phyloP scores from a whole-genome alignment of 2,797 vertebrate genomes.

The Microhierax caerulescens region DNA sequence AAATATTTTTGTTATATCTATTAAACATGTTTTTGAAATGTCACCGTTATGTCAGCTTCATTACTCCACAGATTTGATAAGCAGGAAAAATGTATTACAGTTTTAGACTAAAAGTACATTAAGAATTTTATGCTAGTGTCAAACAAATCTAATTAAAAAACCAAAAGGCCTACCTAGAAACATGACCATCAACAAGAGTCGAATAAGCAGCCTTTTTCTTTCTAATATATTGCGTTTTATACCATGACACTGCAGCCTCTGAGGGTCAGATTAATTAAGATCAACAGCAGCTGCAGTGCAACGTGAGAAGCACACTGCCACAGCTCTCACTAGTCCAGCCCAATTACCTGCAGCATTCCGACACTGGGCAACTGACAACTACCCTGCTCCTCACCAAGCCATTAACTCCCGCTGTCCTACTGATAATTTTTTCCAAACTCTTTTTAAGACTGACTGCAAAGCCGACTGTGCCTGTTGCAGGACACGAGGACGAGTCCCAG shows the following conservation, averaged over 20 bases:
- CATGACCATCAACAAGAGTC: neutral
- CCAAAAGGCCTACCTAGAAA: constrained; percentile 14
- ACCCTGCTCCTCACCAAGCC: constrained; percentile 43
- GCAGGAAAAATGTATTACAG: neutral
- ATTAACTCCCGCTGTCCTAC: constrained; percentile 60
- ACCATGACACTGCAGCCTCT: constrained; percentile 71
- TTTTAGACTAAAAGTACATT: neutral
- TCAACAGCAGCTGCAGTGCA: constrained; percentile 82
- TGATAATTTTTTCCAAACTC: constrained; percentile 63
- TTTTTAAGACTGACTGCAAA: constrained; percentile 56
- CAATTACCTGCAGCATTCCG: constrained; percentile 83
- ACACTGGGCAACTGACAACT: constrained; percentile 72
- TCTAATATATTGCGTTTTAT: constrained; percentile 40
- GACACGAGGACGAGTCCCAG: constrained; percentile 60
- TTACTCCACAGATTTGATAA: neutral
- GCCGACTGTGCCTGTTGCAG: constrained; percentile 66
- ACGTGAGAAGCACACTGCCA: constrained; percentile 74
- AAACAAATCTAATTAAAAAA: neutral
- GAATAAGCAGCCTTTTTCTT: constrained; percentile 43
- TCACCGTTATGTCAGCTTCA: neutral
- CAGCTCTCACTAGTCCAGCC: constrained; percentile 72
- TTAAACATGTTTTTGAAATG: too few species aligned
- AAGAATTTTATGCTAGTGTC: neutral
- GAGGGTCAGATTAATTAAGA: constrained; percentile 83
- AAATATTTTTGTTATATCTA: neutral